Percentiles rank a stretch among this genome's conserved stretches.
Conservation (phyloP, 2,888 invertebrate genomes). For the Drosophila leonis region DNA sequence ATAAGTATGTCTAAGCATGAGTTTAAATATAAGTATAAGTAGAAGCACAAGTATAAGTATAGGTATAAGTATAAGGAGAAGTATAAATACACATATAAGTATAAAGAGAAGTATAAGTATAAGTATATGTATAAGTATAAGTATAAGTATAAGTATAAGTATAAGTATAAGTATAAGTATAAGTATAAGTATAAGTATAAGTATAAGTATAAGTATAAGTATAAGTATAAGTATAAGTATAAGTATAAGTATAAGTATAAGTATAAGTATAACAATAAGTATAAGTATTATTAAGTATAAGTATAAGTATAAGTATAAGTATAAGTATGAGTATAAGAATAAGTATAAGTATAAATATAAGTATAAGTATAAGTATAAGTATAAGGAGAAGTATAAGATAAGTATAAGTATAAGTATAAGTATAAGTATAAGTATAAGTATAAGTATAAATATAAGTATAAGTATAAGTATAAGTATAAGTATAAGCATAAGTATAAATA, state of each 20-base stretch:
- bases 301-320: not conserved
- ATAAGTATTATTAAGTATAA: not conserved
- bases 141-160: no score
- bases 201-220: no score
- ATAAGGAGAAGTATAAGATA: conserved; percentile 3
- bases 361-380: conserved; percentile 2
- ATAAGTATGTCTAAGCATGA: no score
- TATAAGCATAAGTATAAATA: not conserved
- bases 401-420: not conserved
- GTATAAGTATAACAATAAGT: not conserved
- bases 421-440: not conserved
- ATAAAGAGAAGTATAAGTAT: no score
- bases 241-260: not conserved
- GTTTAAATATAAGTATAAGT: no score
- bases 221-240: no score
- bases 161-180: no score
- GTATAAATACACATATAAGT: no score
- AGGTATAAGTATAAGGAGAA: no score
- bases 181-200: no score
- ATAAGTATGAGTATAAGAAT: not conserved
- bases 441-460: not conserved
- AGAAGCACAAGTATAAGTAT: no score
- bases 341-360: not conserved
- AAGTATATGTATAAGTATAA: no score
- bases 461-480: not conserved